Conservation (phyloP, 2,797 vertebrate species). For the Phataginus tetradactyla region DNA sequence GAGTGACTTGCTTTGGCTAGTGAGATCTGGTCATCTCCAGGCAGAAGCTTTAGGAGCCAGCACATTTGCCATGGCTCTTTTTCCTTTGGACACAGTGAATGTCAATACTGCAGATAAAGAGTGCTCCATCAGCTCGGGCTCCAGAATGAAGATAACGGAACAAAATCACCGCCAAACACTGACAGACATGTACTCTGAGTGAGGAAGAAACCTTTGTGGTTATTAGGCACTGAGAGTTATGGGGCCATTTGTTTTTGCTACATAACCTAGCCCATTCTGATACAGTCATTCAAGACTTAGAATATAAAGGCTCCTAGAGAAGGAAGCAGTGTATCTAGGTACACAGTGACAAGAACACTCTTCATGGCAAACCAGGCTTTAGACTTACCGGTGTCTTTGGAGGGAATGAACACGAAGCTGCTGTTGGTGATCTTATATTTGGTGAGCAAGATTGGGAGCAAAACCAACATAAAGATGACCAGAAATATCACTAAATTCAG, state of each 20-base stretch:
- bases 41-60: neutral
- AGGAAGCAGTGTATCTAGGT: neutral
- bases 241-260: neutral
- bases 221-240: neutral
- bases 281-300: neutral
- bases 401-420: conserved; percentile 81
- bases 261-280: neutral
- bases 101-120: neutral
- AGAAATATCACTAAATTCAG: conserved; percentile 95
- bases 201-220: neutral
- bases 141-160: neutral
- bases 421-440: conserved; percentile 86
- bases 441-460: conserved; percentile 90
- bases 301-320: neutral
- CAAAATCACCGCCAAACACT: neutral
- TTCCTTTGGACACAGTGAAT: neutral
- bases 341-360: neutral
- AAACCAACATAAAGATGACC: conserved; percentile 94
- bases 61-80: neutral
- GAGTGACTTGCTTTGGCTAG: neutral
- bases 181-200: neutral
- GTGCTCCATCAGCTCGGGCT: neutral
- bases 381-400: conserved; percentile 78
- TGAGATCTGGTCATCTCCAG: neutral
- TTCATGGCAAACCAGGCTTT: neutral